Percentiles rank a stretch among this genome's conserved stretches.
Evolutionary conservation across 2,888 invertebrate species (phyloP).

Genomic region (Neoitamus cyanurus): DNA sequence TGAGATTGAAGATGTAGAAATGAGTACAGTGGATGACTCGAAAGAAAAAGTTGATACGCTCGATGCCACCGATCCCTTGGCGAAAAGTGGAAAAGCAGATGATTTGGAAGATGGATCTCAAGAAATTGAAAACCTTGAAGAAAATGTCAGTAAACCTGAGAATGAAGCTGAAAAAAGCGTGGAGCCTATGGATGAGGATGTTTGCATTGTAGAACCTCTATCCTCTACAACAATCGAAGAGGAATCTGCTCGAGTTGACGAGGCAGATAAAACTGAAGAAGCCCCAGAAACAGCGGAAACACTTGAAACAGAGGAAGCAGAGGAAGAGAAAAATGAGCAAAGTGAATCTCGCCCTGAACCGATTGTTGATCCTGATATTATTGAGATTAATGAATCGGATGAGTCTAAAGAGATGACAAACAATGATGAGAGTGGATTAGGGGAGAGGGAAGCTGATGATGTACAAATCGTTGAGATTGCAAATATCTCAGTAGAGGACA

Average conservation of each 20-base stretch:
- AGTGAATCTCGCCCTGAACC: not conserved
- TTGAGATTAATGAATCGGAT: not conserved
- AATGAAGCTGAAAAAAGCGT: not conserved
- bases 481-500: not conserved
- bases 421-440: constrained; percentile 33
- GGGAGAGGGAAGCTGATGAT: constrained; percentile 42
- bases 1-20: constrained; percentile 54
- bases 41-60: constrained; percentile 30
- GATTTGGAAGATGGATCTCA: not conserved
- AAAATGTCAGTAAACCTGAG: not conserved
- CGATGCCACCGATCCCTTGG: not conserved
- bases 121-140: not conserved
- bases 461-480: not conserved
- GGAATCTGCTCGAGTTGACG: constrained; percentile 47
- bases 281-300: not conserved
- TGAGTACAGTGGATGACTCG: constrained; percentile 51
- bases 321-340: not conserved
- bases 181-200: constrained; percentile 51
- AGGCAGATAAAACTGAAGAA: constrained; percentile 49
- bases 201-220: constrained; percentile 49
- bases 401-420: not conserved
- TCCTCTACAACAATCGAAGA: constrained; percentile 51
- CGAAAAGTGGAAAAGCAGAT: not conserved
- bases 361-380: not conserved
- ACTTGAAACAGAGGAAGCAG: not conserved